Evolutionary conservation across 1,140 invertebrate species (phyloP).

Genomic region (Lepidurus couesii): DNA sequence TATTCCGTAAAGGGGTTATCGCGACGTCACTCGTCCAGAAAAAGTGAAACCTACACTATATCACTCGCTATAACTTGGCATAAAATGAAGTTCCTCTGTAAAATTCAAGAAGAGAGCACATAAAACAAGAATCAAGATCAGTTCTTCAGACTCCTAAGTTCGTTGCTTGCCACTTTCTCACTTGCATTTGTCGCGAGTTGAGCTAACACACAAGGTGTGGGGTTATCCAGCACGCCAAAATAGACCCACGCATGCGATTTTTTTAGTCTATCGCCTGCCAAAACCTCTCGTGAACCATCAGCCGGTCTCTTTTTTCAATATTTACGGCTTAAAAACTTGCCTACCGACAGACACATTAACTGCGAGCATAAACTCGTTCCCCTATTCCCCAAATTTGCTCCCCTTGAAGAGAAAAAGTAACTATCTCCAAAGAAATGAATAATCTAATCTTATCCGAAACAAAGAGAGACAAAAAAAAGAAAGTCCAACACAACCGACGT

Average conservation of each 20-base stretch:
- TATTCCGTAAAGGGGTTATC: no score
- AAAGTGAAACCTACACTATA: no score
- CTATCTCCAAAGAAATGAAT: neutral
- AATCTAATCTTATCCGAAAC: neutral
- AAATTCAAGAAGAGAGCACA: no score
- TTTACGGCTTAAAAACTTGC: neutral
- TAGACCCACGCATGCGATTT: slow-evolving; percentile 17
- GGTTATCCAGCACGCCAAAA: neutral
- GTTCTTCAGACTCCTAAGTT: neutral
- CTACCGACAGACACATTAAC: slow-evolving; percentile 19
- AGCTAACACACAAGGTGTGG: neutral
- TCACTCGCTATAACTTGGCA: no score
- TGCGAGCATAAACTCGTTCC: slow-evolving; percentile 3
- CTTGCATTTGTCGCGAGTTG: neutral
- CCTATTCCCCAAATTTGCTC: neutral
- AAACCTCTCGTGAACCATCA: slow-evolving; percentile 3
- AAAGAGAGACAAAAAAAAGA: no score
- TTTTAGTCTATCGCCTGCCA: neutral
- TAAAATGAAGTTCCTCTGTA: no score
- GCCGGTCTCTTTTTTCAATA: neutral
- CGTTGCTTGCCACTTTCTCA: slow-evolving; percentile 14
- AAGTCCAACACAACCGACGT: no score
- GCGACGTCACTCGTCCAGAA: no score
- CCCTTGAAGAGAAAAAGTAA: neutral
- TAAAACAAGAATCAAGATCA: no score